Conservation (phyloP, 2,888 invertebrate species). For the Ormyrus pomaceus region DNA sequence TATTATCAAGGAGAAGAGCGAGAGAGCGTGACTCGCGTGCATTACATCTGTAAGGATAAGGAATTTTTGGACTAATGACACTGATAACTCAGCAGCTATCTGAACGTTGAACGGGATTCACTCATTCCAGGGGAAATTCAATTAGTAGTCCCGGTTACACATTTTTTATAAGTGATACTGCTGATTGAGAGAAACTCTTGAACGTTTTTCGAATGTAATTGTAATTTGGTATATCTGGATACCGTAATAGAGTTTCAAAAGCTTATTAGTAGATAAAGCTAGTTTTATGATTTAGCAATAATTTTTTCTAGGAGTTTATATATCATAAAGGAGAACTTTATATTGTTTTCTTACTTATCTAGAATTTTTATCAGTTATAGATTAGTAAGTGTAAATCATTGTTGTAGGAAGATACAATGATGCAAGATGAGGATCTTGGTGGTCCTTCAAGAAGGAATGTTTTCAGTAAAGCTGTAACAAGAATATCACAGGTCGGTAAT, state of each 20-base stretch:
- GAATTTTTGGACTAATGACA: slow-evolving; percentile 15
- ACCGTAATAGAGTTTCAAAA: no score
- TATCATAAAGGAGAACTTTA: no score
- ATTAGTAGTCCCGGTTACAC: background rate
- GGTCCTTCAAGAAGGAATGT: slow-evolving; percentile 80
- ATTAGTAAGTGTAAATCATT: background rate
- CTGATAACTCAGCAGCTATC: slow-evolving; percentile 39
- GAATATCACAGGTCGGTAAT: slow-evolving; percentile 80
- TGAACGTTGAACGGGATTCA: slow-evolving; percentile 10
- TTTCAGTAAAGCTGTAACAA: slow-evolving; percentile 82
- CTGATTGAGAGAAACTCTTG: no score
- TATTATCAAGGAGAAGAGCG: background rate
- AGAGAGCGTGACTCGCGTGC: no score
- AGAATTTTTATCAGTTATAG: no score
- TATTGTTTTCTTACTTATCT: no score
- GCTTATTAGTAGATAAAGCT: no score
- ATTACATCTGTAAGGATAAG: no score
- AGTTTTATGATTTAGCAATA: no score
- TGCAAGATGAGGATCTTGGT: slow-evolving; percentile 84
- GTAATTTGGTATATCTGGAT: no score
- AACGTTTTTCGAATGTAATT: no score
- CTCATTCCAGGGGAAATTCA: slow-evolving; percentile 11
- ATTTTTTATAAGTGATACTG: background rate
- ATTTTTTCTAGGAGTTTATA: no score
- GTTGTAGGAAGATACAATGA: slow-evolving; percentile 75